Conservation (phyloP, 2,888 invertebrate species). For the Drosophila algonquin region DNA sequence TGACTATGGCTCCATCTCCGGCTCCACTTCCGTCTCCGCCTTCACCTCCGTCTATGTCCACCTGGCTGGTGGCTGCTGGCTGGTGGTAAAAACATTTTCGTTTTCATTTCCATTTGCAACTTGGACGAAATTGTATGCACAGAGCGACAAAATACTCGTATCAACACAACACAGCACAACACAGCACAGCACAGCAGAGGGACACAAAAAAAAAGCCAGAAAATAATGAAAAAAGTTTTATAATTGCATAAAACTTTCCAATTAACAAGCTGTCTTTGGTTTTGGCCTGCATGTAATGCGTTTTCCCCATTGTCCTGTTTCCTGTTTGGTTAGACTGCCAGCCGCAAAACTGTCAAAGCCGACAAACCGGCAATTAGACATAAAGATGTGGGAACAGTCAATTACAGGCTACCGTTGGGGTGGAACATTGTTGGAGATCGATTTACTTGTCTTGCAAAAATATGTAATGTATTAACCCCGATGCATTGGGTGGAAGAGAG, state of each 20-base stretch:
- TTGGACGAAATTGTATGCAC: constrained; percentile 65
- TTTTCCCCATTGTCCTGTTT: constrained; percentile 7
- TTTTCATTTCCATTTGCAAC: constrained; percentile 52
- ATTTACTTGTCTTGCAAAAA: neutral
- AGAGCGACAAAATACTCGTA: constrained; percentile 61
- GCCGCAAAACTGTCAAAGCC: constrained; percentile 33
- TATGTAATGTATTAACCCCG: neutral
- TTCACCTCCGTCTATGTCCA: neutral
- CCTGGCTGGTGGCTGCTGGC: constrained; percentile 32
- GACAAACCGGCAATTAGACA: constrained; percentile 71
- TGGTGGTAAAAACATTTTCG: constrained; percentile 56
- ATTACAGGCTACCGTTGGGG: constrained; percentile 7
- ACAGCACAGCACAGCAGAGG: constrained; percentile 19
- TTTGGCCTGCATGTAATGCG: constrained; percentile 41
- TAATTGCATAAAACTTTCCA: constrained; percentile 79
- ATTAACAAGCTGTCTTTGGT: constrained; percentile 75
- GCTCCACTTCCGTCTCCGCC: too few species aligned
- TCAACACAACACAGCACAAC: constrained; percentile 43
- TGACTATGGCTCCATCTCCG: constrained; percentile 16
- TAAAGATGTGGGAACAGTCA: constrained; percentile 57
- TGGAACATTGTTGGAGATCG: neutral
- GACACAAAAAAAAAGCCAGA: constrained; percentile 60
- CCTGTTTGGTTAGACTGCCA: constrained; percentile 1
- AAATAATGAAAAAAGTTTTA: constrained; percentile 79
- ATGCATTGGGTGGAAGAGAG: too few species aligned